These are phyloP conservation scores for Lophochroa leadbeateri DNA, from an alignment of 2,113 vertebrate species.

Conservation along the genomic window DNA sequence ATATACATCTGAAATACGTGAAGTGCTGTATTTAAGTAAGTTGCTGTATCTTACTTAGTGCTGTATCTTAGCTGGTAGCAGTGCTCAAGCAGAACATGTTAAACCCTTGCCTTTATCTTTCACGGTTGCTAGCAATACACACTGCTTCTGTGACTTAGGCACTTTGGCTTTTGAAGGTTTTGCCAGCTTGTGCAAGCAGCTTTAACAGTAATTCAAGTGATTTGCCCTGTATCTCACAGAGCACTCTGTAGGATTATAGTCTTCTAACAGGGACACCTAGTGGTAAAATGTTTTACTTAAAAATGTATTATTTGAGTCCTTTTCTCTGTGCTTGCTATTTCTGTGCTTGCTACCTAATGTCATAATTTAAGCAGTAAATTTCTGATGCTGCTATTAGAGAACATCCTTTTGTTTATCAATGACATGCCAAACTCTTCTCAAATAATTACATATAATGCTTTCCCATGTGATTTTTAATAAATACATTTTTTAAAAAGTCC, in stretches of 20 bases:
- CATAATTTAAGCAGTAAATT: neutral
- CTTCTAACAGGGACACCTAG: conserved; percentile 29
- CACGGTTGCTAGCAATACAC: neutral
- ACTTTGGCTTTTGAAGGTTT: neutral
- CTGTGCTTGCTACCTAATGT: neutral
- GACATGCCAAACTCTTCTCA: neutral
- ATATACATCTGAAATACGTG: rapidly evolving
- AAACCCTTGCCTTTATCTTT: neutral
- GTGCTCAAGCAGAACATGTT: neutral
- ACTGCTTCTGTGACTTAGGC: neutral
- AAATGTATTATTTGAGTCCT: neutral
- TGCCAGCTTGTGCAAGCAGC: neutral
- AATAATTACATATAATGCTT: neutral
- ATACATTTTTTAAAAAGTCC: neutral
- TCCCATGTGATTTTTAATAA: neutral
- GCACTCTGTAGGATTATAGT: neutral
- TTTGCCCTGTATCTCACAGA: neutral
- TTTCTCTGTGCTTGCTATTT: neutral
- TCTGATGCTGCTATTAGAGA: neutral
- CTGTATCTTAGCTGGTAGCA: neutral
- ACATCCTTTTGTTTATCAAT: neutral
- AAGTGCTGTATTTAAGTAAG: neutral
- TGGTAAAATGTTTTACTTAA: neutral
- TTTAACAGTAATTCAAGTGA: neutral
- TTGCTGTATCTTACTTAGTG: neutral